Evolutionary conservation across 2,888 invertebrate species (phyloP), one percentile per base, ranked within the genome.

Genomic region (Theretra japonica): DNA sequence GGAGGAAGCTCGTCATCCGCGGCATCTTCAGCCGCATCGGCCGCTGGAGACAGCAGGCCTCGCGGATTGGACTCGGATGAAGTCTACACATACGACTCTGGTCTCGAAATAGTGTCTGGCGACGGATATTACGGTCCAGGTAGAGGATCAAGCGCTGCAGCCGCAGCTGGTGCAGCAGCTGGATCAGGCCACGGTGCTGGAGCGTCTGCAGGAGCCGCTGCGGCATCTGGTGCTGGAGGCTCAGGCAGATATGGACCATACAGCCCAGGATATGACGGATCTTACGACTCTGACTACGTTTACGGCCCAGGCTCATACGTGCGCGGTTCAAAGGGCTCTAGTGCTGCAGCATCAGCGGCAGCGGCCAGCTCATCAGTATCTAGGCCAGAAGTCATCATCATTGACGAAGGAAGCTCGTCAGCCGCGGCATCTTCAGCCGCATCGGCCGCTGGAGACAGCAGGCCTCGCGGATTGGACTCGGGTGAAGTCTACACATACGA

Each of bases 41-140:
- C 68, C 28, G 71, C 74, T 33, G 58, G 15, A 21, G 75, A 69
- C 8, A 48, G 48, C 17, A 70, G 71, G 28, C 48, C 15, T 5
- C 23, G 72, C 59, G 71, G 75, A 68, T 21, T 48, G 4, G 28
- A 4, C 19, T 65, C 56, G 15, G 68, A 70, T 53, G 65, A 72
- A n/a, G 72, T 53, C 28, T 57, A 70, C 41, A 57, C 72, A 8
- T 48, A 72, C 7, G 71, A 5, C 8, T 30, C 15, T 15, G 58
- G 33, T 30, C 11, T 19, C n/a, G 21, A 30, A 8, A 0, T 15
- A 1, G 17, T 57, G 15, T 15, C 69, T 8, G 71, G 70, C 25
- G 69, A 57, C 33, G 59, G 53, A 53, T 53, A 17, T 59, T 59
- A 59, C 25, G 59, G 59, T 11, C 4, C 21, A 25, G 25, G 25